These are phyloP conservation scores for Quiscalus mexicanus DNA, from an alignment of 2,113 vertebrate genomes.

Conservation along the genomic window DNA sequence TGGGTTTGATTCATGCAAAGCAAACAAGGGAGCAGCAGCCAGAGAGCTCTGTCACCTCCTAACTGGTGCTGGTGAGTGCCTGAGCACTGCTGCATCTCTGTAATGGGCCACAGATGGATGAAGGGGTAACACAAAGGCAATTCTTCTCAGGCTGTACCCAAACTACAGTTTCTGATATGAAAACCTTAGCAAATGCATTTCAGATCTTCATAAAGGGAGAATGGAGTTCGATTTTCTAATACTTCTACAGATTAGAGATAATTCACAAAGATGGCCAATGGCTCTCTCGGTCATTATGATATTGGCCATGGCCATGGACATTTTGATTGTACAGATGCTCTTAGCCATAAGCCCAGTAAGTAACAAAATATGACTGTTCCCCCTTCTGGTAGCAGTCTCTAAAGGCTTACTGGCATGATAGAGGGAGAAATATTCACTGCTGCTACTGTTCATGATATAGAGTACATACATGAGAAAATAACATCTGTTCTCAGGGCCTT, in stretches of 20 bases:
- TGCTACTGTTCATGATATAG: background rate
- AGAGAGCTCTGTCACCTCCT: background rate
- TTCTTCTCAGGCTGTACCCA: background rate
- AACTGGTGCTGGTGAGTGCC: rapidly evolving
- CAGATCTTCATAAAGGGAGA: background rate
- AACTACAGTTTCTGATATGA: background rate
- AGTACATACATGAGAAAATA: background rate
- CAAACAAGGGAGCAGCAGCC: background rate
- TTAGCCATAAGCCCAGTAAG: background rate
- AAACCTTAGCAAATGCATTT: background rate
- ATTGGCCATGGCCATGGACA: background rate
- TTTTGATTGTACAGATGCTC: background rate
- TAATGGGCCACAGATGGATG: rapidly evolving
- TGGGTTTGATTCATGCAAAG: background rate
- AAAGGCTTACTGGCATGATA: background rate
- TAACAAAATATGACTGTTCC: background rate
- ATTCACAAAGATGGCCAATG: background rate
- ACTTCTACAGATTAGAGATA: background rate
- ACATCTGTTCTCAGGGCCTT: background rate
- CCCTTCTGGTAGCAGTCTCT: background rate
- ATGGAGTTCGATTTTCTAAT: background rate
- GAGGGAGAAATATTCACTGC: background rate
- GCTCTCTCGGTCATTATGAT: background rate
- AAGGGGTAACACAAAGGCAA: background rate
- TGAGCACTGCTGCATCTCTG: rapidly evolving